Conservation (phyloP, 2,113 vertebrate genomes). For the Lasiurus borealis region DNA sequence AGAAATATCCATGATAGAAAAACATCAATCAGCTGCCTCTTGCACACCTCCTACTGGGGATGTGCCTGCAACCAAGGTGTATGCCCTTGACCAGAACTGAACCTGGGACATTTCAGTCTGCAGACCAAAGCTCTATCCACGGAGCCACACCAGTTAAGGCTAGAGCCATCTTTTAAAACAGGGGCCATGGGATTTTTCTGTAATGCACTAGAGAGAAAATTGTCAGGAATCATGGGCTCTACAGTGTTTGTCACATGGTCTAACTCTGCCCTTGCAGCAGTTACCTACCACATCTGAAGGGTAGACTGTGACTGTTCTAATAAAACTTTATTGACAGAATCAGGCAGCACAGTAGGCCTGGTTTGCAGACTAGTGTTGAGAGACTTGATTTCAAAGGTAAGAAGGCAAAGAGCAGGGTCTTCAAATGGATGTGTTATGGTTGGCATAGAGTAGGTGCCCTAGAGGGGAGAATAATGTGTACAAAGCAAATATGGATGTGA, state of each 20-base stretch:
- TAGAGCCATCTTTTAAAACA: not conserved
- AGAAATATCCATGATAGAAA: no score
- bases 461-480: no score
- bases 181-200: not conserved
- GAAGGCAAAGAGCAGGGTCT: not conserved
- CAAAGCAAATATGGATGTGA: not conserved
- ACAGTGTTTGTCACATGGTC: rapidly evolving
- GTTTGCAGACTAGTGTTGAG: not conserved
- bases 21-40: no score
- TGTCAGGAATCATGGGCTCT: not conserved
- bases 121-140: no score
- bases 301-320: rapidly evolving
- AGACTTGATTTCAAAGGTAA: not conserved
- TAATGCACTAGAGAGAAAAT: no score
- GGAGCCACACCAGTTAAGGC: no score
- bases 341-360: no score
- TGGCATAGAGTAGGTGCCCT: not conserved
- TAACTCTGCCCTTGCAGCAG: not conserved
- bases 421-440: not conserved
- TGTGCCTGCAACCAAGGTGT: no score
- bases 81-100: no score
- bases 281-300: rapidly evolving
- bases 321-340: not conserved
- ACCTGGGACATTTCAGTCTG: no score
- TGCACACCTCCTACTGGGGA: no score